Evolutionary conservation across 2,113 vertebrate species (phyloP).

Genomic region (Clupea harengus): DNA sequence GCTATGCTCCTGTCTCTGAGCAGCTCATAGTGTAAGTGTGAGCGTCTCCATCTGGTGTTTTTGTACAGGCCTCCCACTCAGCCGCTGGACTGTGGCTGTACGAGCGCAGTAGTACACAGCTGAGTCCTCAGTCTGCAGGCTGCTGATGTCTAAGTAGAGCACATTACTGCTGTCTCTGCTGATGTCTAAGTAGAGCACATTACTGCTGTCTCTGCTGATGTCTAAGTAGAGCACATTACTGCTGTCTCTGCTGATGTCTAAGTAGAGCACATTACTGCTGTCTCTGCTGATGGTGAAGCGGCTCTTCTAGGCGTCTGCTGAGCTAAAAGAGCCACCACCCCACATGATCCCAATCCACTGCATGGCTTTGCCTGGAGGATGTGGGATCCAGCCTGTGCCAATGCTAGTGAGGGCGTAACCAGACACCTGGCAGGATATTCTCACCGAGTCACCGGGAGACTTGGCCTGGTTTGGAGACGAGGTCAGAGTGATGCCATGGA

Average conservation of each 20-base stretch:
- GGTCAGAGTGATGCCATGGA: too few species aligned
- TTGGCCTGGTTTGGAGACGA: too few species aligned
- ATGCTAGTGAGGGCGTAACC: conserved; percentile 40
- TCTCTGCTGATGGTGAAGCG: conserved; percentile 44
- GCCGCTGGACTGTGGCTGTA: conserved; percentile 19
- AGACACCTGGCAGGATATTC: conserved; percentile 48
- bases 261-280: conserved; percentile 30
- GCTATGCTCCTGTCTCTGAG: too few species aligned
- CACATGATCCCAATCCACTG: conserved; percentile 51
- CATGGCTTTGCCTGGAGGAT: conserved; percentile 37
- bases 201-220: too few species aligned
- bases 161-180: too few species aligned
- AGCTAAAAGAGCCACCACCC: conserved; percentile 25
- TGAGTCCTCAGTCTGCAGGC: conserved; percentile 34
- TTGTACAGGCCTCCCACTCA: conserved; percentile 18
- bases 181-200: too few species aligned
- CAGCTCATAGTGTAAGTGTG: too few species aligned
- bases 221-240: too few species aligned
- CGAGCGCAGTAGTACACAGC: conserved; percentile 44
- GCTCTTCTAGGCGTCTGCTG: conserved; percentile 32
- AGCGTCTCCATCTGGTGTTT: conserved; percentile 22
- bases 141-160: too few species aligned
- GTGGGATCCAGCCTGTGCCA: conserved; percentile 42
- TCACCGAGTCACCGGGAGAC: too few species aligned
- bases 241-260: too few species aligned